Evolutionary conservation across 2,888 invertebrate genomes (phyloP).

Genomic region (Ctenicera cuprea): DNA sequence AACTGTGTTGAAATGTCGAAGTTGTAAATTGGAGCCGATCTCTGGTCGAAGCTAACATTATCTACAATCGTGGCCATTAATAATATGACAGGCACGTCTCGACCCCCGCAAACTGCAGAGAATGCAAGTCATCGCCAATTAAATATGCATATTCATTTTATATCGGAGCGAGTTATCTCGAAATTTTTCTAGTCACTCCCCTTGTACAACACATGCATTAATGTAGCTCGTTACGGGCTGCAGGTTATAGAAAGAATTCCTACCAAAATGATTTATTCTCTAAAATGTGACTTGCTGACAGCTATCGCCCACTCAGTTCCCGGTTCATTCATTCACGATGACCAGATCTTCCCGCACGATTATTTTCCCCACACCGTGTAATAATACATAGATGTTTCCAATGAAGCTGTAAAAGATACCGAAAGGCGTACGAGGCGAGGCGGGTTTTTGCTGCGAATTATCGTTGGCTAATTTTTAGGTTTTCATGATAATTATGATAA

Average conservation of each 20-base stretch:
- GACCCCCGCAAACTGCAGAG: conserved; percentile 12
- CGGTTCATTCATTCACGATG: conserved; percentile 39
- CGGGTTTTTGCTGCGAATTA: neutral
- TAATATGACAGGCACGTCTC: conserved; percentile 26
- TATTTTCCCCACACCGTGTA: conserved; percentile 22
- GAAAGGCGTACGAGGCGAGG: neutral
- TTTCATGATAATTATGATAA: neutral
- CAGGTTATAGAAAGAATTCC: conserved; percentile 27
- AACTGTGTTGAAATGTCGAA: conserved; percentile 9
- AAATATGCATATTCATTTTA: conserved; percentile 41
- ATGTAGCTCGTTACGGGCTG: conserved; percentile 29
- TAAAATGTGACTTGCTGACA: conserved; percentile 42
- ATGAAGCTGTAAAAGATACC: conserved; percentile 12
- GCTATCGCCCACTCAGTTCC: conserved; percentile 41
- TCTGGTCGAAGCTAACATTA: conserved; percentile 10
- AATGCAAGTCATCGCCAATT: conserved; percentile 40
- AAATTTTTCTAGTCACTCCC: conserved; percentile 30
- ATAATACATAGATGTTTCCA: conserved; percentile 25
- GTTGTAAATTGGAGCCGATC: conserved; percentile 27
- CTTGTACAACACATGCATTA: conserved; percentile 25
- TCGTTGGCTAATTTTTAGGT: neutral
- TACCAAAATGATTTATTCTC: conserved; percentile 37
- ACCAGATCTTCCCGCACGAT: conserved; percentile 30
- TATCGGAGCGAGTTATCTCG: conserved; percentile 25
- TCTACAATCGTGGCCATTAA: conserved; percentile 30